Percentiles rank a stretch among this genome's conserved stretches.
Evolutionary conservation across 37 sponge, comb jelly and placozoan genomes (phyloP).

Genomic region (Dysidea cf. avara): DNA sequence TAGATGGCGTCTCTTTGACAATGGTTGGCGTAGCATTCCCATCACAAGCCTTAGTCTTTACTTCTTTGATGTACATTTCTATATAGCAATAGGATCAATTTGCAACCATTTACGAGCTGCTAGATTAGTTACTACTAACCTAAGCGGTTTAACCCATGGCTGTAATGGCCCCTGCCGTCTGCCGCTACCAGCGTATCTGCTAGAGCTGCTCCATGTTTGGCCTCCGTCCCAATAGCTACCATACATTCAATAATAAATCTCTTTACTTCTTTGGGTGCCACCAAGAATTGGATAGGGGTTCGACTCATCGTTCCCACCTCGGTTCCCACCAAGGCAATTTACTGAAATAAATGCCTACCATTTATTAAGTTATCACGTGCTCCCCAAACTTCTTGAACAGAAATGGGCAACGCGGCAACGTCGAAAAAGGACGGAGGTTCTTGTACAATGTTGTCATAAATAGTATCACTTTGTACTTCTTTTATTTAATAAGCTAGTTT

Average conservation of each 20-base stretch:
- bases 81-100: background rate
- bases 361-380: background rate
- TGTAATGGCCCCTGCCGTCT: constrained; percentile 89
- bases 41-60: constrained; percentile 55
- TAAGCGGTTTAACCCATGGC: constrained; percentile 92
- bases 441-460: too few species aligned
- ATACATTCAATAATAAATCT: constrained; percentile 59
- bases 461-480: too few species aligned
- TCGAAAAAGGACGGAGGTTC: too few species aligned
- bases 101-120: too few species aligned
- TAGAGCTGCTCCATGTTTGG: constrained; percentile 46
- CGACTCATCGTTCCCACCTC: background rate
- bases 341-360: background rate
- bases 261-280: constrained; percentile 41
- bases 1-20: constrained; percentile 70
- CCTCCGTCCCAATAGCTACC: constrained; percentile 39
- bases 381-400: background rate
- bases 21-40: constrained; percentile 61
- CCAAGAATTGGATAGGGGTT: constrained; percentile 14
- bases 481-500: too few species aligned
- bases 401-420: too few species aligned
- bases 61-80: constrained; percentile 83
- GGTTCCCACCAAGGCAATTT: background rate
- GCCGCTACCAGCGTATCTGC: constrained; percentile 78
- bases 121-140: constrained; percentile 28